Percentiles rank a stretch among this genome's conserved stretches.
Evolutionary conservation across 2,888 invertebrate genomes (phyloP).

Genomic region (Abscondita cerata): DNA sequence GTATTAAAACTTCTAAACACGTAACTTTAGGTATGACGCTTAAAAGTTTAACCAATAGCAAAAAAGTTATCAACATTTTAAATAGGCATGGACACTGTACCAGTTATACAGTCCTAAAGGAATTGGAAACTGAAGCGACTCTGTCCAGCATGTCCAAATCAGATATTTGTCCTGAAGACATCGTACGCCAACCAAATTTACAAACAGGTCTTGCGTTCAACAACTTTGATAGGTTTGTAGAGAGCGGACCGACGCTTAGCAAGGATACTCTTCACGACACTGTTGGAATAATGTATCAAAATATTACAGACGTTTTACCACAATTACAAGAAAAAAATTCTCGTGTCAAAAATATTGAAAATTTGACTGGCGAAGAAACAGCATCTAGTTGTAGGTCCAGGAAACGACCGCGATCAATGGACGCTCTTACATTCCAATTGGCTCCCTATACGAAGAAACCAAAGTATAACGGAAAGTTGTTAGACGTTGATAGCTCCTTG

Average conservation of each 20-base stretch:
- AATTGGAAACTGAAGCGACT: slow-evolving; percentile 36
- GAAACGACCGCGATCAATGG: no score
- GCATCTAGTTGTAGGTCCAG: not conserved
- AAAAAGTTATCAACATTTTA: slow-evolving; percentile 5
- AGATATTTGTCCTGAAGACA: slow-evolving; percentile 28
- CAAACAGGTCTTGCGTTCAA: no score
- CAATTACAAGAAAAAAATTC: no score
- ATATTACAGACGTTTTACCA: no score
- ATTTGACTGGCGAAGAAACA: no score
- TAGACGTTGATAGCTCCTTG: no score
- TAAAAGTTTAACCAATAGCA: slow-evolving; percentile 6
- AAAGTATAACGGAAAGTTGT: no score
- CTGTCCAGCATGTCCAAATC: slow-evolving; percentile 15
- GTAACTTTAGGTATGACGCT: slow-evolving; percentile 14
- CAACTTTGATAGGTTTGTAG: slow-evolving; percentile 37
- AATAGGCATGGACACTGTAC: not conserved
- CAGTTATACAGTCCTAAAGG: not conserved
- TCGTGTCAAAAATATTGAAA: no score
- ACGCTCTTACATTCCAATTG: no score
- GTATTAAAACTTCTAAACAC: slow-evolving; percentile 31
- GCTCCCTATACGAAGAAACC: no score
- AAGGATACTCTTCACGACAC: slow-evolving; percentile 23
- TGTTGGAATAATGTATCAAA: not conserved
- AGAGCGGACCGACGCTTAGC: slow-evolving; percentile 28
- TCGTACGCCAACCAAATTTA: no score